phyloP scores from a whole-genome alignment of 2,888 invertebrate genomes.

The Tubulanus polymorphus region DNA sequence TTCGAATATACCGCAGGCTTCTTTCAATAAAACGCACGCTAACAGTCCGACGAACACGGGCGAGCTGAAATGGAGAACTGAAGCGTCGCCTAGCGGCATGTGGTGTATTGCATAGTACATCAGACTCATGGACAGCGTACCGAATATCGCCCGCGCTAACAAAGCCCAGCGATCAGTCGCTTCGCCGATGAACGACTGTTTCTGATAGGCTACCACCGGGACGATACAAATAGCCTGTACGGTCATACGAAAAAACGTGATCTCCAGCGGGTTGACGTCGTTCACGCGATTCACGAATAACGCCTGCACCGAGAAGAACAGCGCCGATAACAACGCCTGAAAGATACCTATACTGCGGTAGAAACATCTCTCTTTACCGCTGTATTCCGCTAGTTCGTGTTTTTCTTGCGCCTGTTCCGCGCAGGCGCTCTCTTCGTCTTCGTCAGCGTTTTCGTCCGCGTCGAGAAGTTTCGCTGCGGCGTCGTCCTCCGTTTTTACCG shows the following conservation, averaged over 20 bases:
- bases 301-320: neutral
- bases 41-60: neutral
- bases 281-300: neutral
- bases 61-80: neutral
- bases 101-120: conserved; percentile 1
- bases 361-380: too few relatives aligned
- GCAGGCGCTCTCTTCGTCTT: too few relatives aligned
- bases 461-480: too few relatives aligned
- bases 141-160: neutral
- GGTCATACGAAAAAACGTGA: neutral
- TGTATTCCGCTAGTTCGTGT: too few relatives aligned
- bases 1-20: neutral
- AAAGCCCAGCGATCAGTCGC: neutral
- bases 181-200: neutral
- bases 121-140: neutral
- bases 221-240: neutral
- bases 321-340: neutral
- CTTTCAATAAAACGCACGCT: neutral
- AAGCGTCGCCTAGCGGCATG: conserved; percentile 3
- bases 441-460: too few relatives aligned
- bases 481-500: too few relatives aligned
- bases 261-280: neutral
- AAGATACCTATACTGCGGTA: neutral
- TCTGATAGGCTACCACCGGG: neutral
- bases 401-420: too few relatives aligned